Conservation (phyloP, 2,113 vertebrate species). For the Nyctibius bracteatus region DNA sequence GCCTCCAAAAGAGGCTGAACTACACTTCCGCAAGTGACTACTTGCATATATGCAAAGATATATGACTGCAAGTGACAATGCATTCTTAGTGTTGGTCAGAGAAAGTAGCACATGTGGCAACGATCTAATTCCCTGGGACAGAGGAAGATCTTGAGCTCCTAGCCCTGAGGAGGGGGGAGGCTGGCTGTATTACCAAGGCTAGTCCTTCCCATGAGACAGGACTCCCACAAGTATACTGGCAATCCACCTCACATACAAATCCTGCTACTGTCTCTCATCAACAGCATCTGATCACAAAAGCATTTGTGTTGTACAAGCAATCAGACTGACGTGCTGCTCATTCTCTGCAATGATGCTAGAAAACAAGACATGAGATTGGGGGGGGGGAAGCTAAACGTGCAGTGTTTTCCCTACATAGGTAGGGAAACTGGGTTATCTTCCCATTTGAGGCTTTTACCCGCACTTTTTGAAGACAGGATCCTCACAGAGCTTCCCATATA, state of each 20-base stretch:
- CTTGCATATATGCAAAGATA: not conserved
- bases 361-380: rapidly evolving
- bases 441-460: not conserved
- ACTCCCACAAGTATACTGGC: not conserved
- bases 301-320: not conserved
- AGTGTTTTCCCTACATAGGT: not conserved
- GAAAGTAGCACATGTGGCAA: not conserved
- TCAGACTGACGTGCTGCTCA: not conserved
- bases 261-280: not conserved
- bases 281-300: not conserved
- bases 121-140: not conserved
- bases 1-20: not conserved
- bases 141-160: not conserved
- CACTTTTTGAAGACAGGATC: not conserved
- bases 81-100: not conserved
- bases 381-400: not conserved
- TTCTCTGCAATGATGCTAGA: not conserved
- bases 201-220: not conserved
- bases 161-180: not conserved
- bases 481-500: not conserved
- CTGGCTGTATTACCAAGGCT: not conserved
- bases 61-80: not conserved
- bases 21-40: not conserved
- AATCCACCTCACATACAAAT: not conserved
- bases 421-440: not conserved